phyloP scores from a whole-genome alignment of 2,797 vertebrate genomes.

The Leptoclinus maculatus region DNA sequence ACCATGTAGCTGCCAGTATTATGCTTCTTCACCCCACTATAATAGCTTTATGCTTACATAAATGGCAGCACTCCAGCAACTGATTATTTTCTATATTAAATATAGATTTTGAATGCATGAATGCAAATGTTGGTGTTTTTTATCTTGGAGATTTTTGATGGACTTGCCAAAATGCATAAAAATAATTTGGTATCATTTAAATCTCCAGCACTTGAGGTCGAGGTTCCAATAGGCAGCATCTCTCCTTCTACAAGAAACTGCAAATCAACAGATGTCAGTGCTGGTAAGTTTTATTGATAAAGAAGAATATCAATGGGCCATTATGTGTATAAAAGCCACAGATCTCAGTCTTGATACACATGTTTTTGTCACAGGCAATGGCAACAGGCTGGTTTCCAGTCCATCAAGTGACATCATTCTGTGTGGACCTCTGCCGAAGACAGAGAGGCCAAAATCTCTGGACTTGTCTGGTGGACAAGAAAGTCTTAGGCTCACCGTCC shows the following conservation, averaged over 20 bases:
- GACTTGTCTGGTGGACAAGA: slow-evolving; percentile 75
- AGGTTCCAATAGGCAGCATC: slow-evolving; percentile 39
- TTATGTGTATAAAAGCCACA: background rate
- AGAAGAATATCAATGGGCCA: background rate
- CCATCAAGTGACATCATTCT: slow-evolving; percentile 79
- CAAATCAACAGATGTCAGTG: slow-evolving; percentile 39
- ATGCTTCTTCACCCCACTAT: background rate
- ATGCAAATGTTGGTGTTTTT: background rate
- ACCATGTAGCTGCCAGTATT: slow-evolving; percentile 9
- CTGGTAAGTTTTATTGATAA: slow-evolving; percentile 28
- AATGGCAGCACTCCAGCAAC: slow-evolving; percentile 1
- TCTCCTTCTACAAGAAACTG: slow-evolving; percentile 26
- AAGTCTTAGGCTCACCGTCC: slow-evolving; percentile 83
- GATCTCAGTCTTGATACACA: background rate
- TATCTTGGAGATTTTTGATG: background rate
- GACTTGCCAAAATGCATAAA: background rate
- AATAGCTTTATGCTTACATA: background rate
- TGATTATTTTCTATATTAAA: slow-evolving; percentile 5
- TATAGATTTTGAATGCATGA: background rate
- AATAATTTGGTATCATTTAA: slow-evolving; percentile 10
- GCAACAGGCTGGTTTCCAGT: slow-evolving; percentile 72
- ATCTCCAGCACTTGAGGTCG: slow-evolving; percentile 43
- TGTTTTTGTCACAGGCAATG: slow-evolving; percentile 57
- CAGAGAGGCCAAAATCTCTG: slow-evolving; percentile 78
- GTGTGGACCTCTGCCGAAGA: slow-evolving; percentile 83